Evolutionary conservation across 2,888 invertebrate species (phyloP).

Genomic region (Penaeus monodon): DNA sequence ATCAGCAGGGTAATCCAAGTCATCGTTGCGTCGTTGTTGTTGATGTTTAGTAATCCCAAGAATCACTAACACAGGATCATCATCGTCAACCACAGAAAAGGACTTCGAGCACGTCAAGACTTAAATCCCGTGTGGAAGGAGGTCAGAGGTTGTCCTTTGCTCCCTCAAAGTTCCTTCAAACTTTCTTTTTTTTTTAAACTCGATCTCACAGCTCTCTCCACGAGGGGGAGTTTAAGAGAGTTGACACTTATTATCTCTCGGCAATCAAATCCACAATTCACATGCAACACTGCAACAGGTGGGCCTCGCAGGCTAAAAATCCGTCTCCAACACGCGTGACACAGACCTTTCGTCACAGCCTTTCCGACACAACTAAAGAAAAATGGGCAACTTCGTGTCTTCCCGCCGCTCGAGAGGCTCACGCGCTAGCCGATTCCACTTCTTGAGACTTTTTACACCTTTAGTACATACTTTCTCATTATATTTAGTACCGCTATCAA

Average conservation of each 20-base stretch:
- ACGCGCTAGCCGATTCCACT: background rate
- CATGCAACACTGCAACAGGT: constrained; percentile 30
- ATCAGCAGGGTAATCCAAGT: constrained; percentile 27
- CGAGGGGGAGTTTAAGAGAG: too few species aligned
- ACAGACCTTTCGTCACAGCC: constrained; percentile 22
- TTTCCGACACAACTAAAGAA: constrained; percentile 28
- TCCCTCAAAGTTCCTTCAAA: background rate
- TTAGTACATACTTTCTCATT: too few species aligned
- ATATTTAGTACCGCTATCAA: too few species aligned
- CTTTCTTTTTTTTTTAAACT: background rate
- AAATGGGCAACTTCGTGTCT: background rate
- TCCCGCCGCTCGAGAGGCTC: constrained; percentile 18
- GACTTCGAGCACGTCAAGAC: background rate
- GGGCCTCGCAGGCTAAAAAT: constrained; percentile 1
- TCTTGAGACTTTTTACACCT: too few species aligned
- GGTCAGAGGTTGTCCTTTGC: constrained; percentile 16
- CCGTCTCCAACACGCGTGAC: background rate
- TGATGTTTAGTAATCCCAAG: constrained; percentile 20
- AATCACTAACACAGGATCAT: constrained; percentile 19
- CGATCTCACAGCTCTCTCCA: background rate
- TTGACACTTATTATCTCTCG: too few species aligned
- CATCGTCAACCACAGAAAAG: constrained; percentile 24
- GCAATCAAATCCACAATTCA: background rate
- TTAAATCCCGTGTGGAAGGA: background rate
- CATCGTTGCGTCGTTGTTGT: constrained; percentile 22